Evolutionary conservation across 37 sponge, comb jelly and placozoan species (phyloP), one percentile per base, ranked within the genome.

Genomic region (Diacarnus erythraeanus): DNA sequence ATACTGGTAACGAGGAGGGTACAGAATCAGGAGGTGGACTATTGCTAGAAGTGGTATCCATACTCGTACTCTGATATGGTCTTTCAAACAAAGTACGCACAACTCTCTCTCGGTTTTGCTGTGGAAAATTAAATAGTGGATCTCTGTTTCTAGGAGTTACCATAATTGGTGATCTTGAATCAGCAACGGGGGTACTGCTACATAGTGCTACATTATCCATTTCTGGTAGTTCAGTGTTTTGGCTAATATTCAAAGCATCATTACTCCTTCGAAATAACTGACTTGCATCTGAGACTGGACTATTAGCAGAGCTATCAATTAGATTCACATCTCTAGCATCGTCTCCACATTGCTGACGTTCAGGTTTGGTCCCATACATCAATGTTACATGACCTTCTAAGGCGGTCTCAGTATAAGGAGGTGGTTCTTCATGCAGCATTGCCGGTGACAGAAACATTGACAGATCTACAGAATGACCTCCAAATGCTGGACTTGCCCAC

Each of bases 301-400:
- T 68, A 10, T 29, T 5, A 34, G 20, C 20, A 68, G 39, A 68
- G 29, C 69, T 33, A 18, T 68, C 69, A 68, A 18, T 3, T 38
- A 68, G 5, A 68, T 38, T 68, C 5, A 27, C 39, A 31, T 60
- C 61, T 26, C 27, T 25, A 21, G 61, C 61, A 25, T 17, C 3
- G 27, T 60, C 27, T 21, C 5, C 10, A 20, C 4, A 36, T 20
- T 20, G 41, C n/a, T 36, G 60, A n/a, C 35, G 37, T 26, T 39
- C 23, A 37, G 76, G 63, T 5, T 27, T 59, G 2, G 22, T 25
- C 1, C 70, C 70, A 0, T 17, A 10, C 70, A 69, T 69, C 22
- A 79, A 58, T 3, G 80, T 57, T 2, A 79, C 59, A 51, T 79
- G 80, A 0, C 80, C 80, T 29, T 30, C 36, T 1, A 70, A 37